These are phyloP conservation scores for Chionoecetes opilio DNA, from an alignment of 1,140 invertebrate genomes.

Conservation along the genomic window DNA sequence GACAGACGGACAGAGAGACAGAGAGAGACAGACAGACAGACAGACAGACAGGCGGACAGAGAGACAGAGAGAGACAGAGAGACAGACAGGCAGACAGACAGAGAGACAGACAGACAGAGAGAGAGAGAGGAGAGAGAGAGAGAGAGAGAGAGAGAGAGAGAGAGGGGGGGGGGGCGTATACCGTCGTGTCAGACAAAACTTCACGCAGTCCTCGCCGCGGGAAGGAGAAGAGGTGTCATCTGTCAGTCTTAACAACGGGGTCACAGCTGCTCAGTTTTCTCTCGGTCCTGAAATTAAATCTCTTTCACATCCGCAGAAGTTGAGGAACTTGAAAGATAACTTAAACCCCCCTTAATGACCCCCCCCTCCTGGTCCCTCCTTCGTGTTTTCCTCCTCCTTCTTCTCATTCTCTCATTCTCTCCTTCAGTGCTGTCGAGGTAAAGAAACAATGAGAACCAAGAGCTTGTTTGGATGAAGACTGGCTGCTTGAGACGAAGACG, in stretches of 20 bases:
- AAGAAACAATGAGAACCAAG: too few species aligned
- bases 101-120: too few species aligned
- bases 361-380: not conserved
- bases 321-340: constrained; percentile 29
- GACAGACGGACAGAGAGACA: not conserved
- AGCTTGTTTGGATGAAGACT: too few species aligned
- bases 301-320: not conserved
- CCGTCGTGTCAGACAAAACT: too few species aligned
- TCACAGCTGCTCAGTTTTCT: constrained; percentile 28
- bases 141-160: not conserved
- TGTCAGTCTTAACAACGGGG: constrained; percentile 16
- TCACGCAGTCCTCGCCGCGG: not conserved
- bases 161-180: not conserved
- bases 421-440: too few species aligned
- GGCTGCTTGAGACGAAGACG: too few species aligned
- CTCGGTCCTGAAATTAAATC: constrained; percentile 28
- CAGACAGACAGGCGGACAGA: too few species aligned
- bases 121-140: not conserved
- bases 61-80: too few species aligned
- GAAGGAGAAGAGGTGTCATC: constrained; percentile 2
- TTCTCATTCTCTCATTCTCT: too few species aligned
- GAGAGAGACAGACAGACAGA: constrained; percentile 33
- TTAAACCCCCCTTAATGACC: not conserved
- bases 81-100: too few species aligned
- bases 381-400: too few species aligned